These are phyloP conservation scores for Lysandra coridon DNA, from an alignment of 2,888 invertebrate genomes.

Conservation along the genomic window DNA sequence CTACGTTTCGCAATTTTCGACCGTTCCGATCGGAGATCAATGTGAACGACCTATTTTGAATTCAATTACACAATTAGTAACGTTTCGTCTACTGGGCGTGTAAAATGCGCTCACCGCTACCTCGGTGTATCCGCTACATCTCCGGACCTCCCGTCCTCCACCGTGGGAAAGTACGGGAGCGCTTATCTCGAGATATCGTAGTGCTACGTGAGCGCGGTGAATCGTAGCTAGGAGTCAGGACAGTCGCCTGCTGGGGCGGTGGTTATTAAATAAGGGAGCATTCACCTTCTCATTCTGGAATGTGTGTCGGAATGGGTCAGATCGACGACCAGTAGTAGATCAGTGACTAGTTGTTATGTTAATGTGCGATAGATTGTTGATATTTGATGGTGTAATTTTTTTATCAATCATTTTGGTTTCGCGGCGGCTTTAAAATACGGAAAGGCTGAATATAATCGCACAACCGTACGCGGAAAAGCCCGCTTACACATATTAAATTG, in stretches of 20 bases:
- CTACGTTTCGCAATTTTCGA: not conserved
- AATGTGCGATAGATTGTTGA: not conserved
- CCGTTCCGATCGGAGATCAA: not conserved
- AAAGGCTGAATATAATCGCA: not conserved
- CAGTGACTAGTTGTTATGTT: not conserved
- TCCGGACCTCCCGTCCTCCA: slow-evolving; percentile 34
- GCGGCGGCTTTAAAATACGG: not conserved
- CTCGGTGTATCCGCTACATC: slow-evolving; percentile 34
- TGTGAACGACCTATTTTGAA: not conserved
- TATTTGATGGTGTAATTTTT: not conserved
- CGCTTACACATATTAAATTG: too few relatives aligned
- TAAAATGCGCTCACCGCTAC: slow-evolving; percentile 6
- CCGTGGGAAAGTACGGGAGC: slow-evolving; percentile 61
- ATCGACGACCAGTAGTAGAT: not conserved
- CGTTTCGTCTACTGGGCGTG: slow-evolving; percentile 20
- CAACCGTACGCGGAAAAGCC: not conserved
- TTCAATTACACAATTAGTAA: slow-evolving; percentile 21
- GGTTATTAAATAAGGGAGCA: slow-evolving; percentile 17
- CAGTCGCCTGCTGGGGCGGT: slow-evolving; percentile 6
- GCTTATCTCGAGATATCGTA: slow-evolving; percentile 73
- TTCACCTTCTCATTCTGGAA: not conserved
- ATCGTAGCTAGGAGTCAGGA: slow-evolving; percentile 42
- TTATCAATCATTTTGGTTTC: too few relatives aligned
- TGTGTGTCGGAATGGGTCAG: not conserved
- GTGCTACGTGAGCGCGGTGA: slow-evolving; percentile 49